Conservation (phyloP, 2,797 vertebrate species). For the Coregonus suidteri region DNA sequence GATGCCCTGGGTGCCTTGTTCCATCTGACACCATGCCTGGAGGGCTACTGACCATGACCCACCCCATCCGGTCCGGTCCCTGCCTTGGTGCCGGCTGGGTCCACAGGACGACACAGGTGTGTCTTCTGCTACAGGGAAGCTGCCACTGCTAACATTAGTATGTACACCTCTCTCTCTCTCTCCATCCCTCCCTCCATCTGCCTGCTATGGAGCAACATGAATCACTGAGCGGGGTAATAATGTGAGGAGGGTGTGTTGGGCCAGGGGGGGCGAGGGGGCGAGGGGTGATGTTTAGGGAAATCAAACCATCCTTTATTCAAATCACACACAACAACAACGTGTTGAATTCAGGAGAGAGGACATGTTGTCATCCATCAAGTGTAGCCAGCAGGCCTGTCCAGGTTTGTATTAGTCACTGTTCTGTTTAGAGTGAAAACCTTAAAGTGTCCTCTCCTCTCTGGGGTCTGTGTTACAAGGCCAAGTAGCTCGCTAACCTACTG, state of each 20-base stretch:
- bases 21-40: constrained; percentile 29
- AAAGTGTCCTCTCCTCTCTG: no score
- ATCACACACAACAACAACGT: background rate
- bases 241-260: background rate
- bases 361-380: no score
- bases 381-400: no score
- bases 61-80: background rate
- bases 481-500: no score
- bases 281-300: background rate
- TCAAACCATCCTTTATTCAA: constrained; percentile 25
- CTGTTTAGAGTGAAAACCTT: no score
- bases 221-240: constrained; percentile 27
- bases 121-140: no score
- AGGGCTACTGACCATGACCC: no score
- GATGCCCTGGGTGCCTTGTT: constrained; percentile 38
- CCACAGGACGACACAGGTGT: background rate
- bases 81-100: background rate
- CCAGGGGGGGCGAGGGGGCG: background rate
- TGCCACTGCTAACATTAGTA: no score
- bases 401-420: no score
- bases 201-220: constrained; percentile 19
- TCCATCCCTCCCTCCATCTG: background rate
- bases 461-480: no score
- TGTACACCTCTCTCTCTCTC: background rate
- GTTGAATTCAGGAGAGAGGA: no score